phyloP scores from a whole-genome alignment of 2,113 vertebrate genomes.

The Corapipo altera region DNA sequence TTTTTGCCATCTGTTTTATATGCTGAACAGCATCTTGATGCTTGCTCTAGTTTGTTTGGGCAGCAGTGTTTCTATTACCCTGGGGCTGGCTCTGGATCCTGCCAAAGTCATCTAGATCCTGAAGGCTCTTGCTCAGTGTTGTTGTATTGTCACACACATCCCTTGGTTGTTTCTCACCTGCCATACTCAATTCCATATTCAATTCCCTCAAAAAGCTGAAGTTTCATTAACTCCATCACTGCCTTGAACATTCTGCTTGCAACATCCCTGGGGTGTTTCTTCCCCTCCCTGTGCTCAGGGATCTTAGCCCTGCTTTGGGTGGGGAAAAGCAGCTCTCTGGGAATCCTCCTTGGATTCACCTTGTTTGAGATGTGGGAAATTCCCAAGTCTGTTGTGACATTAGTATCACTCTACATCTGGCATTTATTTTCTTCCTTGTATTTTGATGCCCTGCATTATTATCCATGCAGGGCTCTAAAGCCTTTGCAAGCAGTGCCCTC shows the following conservation, averaged over 20 bases:
- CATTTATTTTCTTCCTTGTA: background rate
- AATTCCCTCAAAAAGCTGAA: accelerated
- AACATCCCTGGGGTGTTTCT: background rate
- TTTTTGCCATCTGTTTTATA: background rate
- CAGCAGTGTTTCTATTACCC: background rate
- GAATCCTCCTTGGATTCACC: background rate
- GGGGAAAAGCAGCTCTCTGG: background rate
- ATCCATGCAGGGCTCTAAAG: background rate
- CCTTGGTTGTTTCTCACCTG: background rate
- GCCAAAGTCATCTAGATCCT: background rate
- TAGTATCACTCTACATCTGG: background rate
- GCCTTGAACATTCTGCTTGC: background rate
- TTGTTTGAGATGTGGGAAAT: background rate
- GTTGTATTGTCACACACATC: accelerated
- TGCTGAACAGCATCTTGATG: background rate
- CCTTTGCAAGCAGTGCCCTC: background rate
- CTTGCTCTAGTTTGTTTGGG: background rate
- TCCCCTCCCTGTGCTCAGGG: background rate
- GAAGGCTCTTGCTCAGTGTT: background rate
- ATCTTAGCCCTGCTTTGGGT: background rate
- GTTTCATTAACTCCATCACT: background rate
- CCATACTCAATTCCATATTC: background rate
- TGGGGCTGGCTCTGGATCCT: background rate
- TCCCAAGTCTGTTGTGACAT: background rate
- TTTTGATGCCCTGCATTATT: background rate